Conservation (phyloP, 2,888 invertebrate species). For the Calliphora vomitoria region DNA sequence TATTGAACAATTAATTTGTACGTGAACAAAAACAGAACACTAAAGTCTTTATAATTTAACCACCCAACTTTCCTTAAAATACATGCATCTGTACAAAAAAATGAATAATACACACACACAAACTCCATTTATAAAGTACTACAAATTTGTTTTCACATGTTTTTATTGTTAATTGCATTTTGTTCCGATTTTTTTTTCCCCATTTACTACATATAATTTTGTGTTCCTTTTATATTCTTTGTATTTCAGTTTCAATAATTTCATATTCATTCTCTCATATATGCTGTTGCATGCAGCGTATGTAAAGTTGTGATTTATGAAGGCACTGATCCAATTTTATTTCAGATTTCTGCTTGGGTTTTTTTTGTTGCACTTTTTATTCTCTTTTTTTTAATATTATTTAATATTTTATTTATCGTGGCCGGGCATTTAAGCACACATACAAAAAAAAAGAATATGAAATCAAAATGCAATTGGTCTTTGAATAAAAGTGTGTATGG, state of each 20-base stretch:
- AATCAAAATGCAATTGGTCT: conserved; percentile 48
- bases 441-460: conserved; percentile 2
- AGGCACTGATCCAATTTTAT: conserved; percentile 65
- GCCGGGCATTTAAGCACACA: conserved; percentile 6
- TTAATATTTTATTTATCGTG: conserved; percentile 37
- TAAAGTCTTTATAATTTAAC: conserved; percentile 17
- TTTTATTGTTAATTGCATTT: conserved; percentile 67
- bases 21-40: background rate
- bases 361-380: conserved; percentile 16
- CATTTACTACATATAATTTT: background rate
- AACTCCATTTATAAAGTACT: conserved; percentile 17
- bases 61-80: background rate
- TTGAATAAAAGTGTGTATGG: conserved; percentile 19
- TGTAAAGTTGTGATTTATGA: conserved; percentile 68
- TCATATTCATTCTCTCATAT: conserved; percentile 10
- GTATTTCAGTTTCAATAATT: conserved; percentile 18
- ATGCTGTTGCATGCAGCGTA: conserved; percentile 54
- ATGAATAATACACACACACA: background rate
- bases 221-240: conserved; percentile 37
- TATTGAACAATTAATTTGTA: background rate
- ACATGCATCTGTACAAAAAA: background rate
- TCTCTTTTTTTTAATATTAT: conserved; percentile 32
- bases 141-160: conserved; percentile 53
- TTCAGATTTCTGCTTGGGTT: conserved; percentile 23
- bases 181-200: conserved; percentile 26